Evolutionary conservation across 1,140 invertebrate species (phyloP).

Genomic region (Drosophila equinoxialis): DNA sequence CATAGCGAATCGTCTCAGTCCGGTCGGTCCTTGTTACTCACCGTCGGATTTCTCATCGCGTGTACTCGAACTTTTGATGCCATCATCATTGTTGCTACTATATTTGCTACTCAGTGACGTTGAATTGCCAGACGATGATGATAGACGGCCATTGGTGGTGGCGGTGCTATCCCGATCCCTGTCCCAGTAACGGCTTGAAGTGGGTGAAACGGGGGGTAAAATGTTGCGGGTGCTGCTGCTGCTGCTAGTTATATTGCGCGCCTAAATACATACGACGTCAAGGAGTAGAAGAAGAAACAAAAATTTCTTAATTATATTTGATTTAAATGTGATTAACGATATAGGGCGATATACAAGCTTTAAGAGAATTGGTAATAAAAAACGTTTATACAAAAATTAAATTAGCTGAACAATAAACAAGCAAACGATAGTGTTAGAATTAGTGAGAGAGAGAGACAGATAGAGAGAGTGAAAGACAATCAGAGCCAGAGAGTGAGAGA

Average conservation of each 20-base stretch:
- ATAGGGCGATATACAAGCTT: background rate
- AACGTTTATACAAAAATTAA: conserved; percentile 15
- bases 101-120: conserved; percentile 54
- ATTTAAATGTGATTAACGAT: background rate
- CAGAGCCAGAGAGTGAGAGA: background rate
- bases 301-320: conserved; percentile 10
- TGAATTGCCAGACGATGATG: conserved; percentile 45
- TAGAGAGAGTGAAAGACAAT: conserved; percentile 32
- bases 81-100: conserved; percentile 59
- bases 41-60: conserved; percentile 76
- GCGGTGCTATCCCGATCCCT: conserved; percentile 54
- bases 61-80: conserved; percentile 45
- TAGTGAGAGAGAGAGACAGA: background rate
- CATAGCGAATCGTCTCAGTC: no score
- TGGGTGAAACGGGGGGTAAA: conserved; percentile 76
- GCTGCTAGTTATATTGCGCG: conserved; percentile 57
- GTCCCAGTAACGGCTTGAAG: conserved; percentile 78
- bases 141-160: conserved; percentile 41
- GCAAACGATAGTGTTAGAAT: conserved; percentile 5
- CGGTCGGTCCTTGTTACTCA: conserved; percentile 30
- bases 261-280: conserved; percentile 31
- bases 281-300: conserved; percentile 14
- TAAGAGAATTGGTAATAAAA: conserved; percentile 15
- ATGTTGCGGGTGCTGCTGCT: conserved; percentile 52
- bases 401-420: conserved; percentile 20